These are phyloP conservation scores for Zaprionus gabonicus DNA, from an alignment of 1,140 invertebrate genomes.

Conservation along the genomic window DNA sequence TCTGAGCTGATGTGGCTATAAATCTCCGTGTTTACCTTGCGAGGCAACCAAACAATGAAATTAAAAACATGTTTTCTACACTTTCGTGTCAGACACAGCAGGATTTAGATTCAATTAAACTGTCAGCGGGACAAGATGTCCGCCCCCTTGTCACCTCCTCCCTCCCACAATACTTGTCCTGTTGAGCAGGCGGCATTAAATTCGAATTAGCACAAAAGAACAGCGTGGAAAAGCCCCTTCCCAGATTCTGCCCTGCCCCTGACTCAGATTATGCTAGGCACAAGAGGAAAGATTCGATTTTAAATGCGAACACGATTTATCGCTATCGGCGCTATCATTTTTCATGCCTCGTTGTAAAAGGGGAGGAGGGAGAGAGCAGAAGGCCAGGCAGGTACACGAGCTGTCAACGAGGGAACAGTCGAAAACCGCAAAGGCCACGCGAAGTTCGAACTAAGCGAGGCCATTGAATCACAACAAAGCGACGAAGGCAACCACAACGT, in stretches of 20 bases:
- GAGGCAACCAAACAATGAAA: conserved; percentile 44
- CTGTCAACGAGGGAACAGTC: conserved; percentile 35
- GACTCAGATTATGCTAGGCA: conserved; percentile 40
- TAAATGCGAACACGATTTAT: conserved; percentile 49
- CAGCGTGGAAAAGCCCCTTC: conserved; percentile 6
- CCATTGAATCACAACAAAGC: conserved; percentile 36
- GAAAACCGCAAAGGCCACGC: conserved; percentile 51
- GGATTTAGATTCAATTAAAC: conserved; percentile 59
- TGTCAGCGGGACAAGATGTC: conserved; percentile 47
- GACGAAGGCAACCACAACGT: conserved; percentile 35
- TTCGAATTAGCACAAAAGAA: conserved; percentile 47
- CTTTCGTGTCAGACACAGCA: conserved; percentile 39
- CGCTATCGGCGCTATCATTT: conserved; percentile 51
- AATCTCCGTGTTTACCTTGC: conserved; percentile 46
- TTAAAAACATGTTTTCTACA: conserved; percentile 54
- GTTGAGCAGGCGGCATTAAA: conserved; percentile 47
- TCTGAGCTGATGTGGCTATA: conserved; percentile 21
- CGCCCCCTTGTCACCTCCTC: background rate
- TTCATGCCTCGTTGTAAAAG: conserved; percentile 16
- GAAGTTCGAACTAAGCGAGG: conserved; percentile 33
- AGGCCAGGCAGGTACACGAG: conserved; percentile 15
- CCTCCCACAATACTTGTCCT: conserved; percentile 43
- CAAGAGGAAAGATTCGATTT: conserved; percentile 47
- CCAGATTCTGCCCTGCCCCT: background rate
- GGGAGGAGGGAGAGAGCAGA: background rate